phyloP scores from a whole-genome alignment of 2,797 vertebrate species.

The Rhabdophis nuchalis region DNA sequence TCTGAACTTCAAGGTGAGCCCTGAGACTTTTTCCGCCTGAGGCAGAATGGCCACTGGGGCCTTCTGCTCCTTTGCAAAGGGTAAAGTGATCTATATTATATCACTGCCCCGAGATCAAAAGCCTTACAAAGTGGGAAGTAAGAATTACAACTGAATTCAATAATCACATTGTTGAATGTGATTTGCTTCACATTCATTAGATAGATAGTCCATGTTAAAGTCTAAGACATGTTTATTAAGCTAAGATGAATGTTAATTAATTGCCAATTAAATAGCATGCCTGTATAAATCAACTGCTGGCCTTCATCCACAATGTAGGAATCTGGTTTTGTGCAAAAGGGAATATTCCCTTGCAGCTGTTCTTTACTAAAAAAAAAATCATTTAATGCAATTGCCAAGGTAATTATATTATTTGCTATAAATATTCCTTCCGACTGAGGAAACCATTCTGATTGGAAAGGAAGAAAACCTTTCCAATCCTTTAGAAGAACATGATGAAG shows the following conservation, averaged over 20 bases:
- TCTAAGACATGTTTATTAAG: background rate
- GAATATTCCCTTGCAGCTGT: background rate
- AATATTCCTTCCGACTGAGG: background rate
- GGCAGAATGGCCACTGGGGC: background rate
- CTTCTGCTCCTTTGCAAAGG: background rate
- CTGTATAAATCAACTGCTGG: background rate
- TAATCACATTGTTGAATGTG: background rate
- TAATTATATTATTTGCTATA: background rate
- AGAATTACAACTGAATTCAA: background rate
- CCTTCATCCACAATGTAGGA: background rate
- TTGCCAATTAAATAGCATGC: background rate
- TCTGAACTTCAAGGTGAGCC: background rate
- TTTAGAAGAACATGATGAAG: background rate
- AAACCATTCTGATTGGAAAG: slow-evolving; percentile 10
- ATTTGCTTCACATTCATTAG: background rate
- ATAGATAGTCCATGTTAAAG: background rate
- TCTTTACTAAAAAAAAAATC: background rate
- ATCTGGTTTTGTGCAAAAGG: background rate
- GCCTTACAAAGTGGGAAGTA: background rate
- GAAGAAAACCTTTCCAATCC: background rate
- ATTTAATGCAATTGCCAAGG: background rate
- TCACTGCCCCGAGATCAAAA: background rate
- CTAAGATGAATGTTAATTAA: background rate
- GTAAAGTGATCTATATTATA: background rate
- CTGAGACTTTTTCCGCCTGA: background rate